Conservation (phyloP, 2,797 vertebrate genomes). For the Microctenopoma steveboyesi region DNA sequence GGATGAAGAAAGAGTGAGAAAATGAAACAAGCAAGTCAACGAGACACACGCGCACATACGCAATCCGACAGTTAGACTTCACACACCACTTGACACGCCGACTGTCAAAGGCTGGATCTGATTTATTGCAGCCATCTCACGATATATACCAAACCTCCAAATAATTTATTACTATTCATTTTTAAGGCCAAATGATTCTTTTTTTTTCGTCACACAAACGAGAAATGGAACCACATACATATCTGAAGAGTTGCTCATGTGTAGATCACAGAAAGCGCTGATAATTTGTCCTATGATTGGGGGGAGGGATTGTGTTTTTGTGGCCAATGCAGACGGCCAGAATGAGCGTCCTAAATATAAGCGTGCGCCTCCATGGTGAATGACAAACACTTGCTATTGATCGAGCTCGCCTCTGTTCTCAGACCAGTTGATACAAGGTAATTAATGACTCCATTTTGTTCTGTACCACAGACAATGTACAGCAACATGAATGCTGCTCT, state of each 20-base stretch:
- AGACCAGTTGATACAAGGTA: conserved; percentile 95
- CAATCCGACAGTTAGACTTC: conserved; percentile 73
- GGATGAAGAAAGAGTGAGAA: conserved; percentile 70
- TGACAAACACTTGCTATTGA: conserved; percentile 95
- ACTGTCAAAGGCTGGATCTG: conserved; percentile 77
- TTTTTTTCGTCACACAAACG: conserved; percentile 39
- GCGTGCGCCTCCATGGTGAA: conserved; percentile 85
- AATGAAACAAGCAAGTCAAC: conserved; percentile 70
- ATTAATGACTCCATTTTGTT: conserved; percentile 99
- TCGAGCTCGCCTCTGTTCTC: conserved; percentile 88
- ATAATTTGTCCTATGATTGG: conserved; percentile 2
- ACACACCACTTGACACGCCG: conserved; percentile 78
- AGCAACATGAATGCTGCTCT: conserved; percentile 78
- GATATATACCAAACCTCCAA: conserved; percentile 74
- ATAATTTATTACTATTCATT: conserved; percentile 57
- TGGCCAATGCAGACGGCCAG: conserved; percentile 39
- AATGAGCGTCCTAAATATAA: conserved; percentile 68
- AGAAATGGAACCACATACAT: conserved; percentile 34
- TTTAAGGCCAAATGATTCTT: conserved; percentile 42
- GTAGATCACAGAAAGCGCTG: conserved; percentile 1
- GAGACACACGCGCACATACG: conserved; percentile 51
- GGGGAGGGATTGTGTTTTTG: conserved; percentile 21
- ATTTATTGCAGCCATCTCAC: conserved; percentile 73
- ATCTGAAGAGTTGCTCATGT: not conserved
- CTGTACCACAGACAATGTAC: conserved; percentile 92